A percentile compares a stretch with the other conserved stretches of the same genome.
phyloP scores from a whole-genome alignment of 2,888 invertebrate species.

The Pterostichus niger region DNA sequence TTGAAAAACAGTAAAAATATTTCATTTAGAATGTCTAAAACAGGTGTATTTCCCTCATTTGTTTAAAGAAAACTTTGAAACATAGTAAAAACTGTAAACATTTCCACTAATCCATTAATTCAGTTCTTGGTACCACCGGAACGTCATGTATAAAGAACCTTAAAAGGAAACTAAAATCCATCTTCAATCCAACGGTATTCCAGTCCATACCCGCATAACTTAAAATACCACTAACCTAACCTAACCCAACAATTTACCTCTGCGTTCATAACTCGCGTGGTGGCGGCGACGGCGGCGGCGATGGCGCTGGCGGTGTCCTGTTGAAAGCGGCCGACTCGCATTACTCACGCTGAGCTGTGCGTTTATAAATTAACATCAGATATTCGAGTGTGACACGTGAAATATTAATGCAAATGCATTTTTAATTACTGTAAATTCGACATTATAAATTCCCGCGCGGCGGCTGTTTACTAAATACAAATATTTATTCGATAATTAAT shows the following conservation, averaged over 20 bases:
- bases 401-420: constrained; percentile 67
- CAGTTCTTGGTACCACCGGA: too few species aligned
- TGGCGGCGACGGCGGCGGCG: not conserved
- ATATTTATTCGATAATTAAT: constrained; percentile 67
- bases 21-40: too few species aligned
- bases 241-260: constrained; percentile 12
- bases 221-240: constrained; percentile 25
- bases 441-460: constrained; percentile 63
- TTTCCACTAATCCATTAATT: too few species aligned
- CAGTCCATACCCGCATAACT: constrained; percentile 5
- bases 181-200: constrained; percentile 19
- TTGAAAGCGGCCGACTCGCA: constrained; percentile 16
- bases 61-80: too few species aligned
- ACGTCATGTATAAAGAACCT: not conserved
- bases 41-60: too few species aligned
- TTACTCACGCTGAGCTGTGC: constrained; percentile 35
- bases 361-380: constrained; percentile 54
- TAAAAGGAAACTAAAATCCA: constrained; percentile 30
- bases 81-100: too few species aligned
- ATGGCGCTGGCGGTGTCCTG: not conserved
- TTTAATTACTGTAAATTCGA: constrained; percentile 67
- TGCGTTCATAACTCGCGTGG: not conserved
- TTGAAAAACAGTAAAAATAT: too few species aligned
- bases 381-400: constrained; percentile 60
- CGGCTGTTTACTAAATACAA: constrained; percentile 64